These are phyloP conservation scores for Saccopteryx bilineata DNA, from an alignment of 2,113 vertebrate species.

Conservation along the genomic window DNA sequence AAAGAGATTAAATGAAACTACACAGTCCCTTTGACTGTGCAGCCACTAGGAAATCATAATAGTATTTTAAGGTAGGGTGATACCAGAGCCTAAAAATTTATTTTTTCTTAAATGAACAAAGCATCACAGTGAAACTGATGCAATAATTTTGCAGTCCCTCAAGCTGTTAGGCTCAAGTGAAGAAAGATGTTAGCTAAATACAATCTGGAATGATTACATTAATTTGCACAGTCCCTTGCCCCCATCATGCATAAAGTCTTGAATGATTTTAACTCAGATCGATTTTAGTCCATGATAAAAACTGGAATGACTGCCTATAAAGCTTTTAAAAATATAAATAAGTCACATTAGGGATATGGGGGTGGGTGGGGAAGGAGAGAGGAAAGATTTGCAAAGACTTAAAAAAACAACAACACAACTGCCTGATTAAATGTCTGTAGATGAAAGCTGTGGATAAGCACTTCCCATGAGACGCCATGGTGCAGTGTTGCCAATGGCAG, in stretches of 20 bases:
- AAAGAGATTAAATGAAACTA: conserved; percentile 80
- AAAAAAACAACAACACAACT: conserved; percentile 54
- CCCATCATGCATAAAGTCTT: background rate
- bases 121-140: conserved; percentile 50
- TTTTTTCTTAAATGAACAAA: conserved; percentile 78
- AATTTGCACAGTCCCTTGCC: conserved; percentile 66
- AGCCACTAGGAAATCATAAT: conserved; percentile 67
- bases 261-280: conserved; percentile 65
- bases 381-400: conserved; percentile 45
- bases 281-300: conserved; percentile 70
- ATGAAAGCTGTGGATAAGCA: conserved; percentile 77
- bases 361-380: background rate
- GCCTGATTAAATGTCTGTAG: conserved; percentile 84
- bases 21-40: conserved; percentile 65
- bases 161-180: conserved; percentile 64
- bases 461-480: conserved; percentile 78
- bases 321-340: conserved; percentile 75
- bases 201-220: conserved; percentile 69
- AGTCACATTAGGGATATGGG: conserved; percentile 5
- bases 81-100: conserved; percentile 74
- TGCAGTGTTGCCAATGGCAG: conserved; percentile 79
- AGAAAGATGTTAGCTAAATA: conserved; percentile 74
- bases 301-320: conserved; percentile 52
- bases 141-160: conserved; percentile 65
- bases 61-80: conserved; percentile 65